phyloP scores from a whole-genome alignment of 2,888 invertebrate genomes.

The Trachelus stipa region DNA sequence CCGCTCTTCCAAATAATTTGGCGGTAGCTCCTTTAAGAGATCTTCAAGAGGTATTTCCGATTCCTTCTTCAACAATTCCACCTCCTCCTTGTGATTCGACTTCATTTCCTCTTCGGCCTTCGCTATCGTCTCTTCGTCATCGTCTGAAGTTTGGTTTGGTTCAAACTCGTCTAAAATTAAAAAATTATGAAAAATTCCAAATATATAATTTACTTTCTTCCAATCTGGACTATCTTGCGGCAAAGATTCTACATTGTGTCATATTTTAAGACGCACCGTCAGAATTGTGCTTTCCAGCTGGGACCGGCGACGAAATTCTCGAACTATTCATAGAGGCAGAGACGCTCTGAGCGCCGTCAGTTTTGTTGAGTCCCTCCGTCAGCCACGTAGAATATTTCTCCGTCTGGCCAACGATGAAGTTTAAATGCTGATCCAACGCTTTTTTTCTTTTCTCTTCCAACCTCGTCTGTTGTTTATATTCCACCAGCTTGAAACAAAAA shows the following conservation, averaged over 20 bases:
- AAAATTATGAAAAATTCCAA: not conserved
- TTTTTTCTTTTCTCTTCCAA: slow-evolving; percentile 95
- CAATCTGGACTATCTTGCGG: not conserved
- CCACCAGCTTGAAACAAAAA: slow-evolving; percentile 77
- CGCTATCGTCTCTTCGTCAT: slow-evolving; percentile 95
- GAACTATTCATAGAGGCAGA: slow-evolving; percentile 65
- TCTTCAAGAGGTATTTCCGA: slow-evolving; percentile 90
- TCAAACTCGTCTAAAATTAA: slow-evolving; percentile 80
- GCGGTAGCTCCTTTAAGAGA: slow-evolving; percentile 82
- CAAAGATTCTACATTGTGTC: not conserved
- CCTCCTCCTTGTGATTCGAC: slow-evolving; percentile 76
- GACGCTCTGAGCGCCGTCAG: slow-evolving; percentile 62
- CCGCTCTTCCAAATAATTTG: slow-evolving; percentile 81
- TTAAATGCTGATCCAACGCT: slow-evolving; percentile 95
- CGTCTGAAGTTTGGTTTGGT: slow-evolving; percentile 82
- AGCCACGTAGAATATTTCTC: slow-evolving; percentile 95
- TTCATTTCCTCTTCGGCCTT: slow-evolving; percentile 80
- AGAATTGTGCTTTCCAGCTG: slow-evolving; percentile 56
- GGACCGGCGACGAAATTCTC: slow-evolving; percentile 62
- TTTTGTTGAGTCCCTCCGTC: slow-evolving; percentile 85
- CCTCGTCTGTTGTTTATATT: slow-evolving; percentile 92
- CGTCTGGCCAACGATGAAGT: slow-evolving; percentile 98
- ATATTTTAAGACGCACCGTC: slow-evolving; percentile 54
- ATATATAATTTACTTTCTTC: not conserved
- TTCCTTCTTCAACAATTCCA: slow-evolving; percentile 88